Base-by-base conservation (phyloP, 2,888 invertebrate genomes). In the Cataglyphis cursor region DNA sequence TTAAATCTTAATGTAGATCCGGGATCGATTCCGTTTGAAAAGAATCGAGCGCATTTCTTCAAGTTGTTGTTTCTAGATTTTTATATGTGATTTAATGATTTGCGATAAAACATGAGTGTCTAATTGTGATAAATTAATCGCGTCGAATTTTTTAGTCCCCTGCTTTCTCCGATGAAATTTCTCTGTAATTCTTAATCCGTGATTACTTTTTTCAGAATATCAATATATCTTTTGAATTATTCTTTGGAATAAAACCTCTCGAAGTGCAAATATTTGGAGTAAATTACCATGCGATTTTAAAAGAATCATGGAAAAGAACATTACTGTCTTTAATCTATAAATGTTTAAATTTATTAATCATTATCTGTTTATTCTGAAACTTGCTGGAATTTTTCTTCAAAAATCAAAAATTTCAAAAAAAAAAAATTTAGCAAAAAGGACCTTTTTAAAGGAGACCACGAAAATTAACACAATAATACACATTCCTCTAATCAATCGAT, bases 1-100 rank as follows among this genome's bases (percentile, higher is more conserved):
- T 57, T 51, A 38, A 18, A 21, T 78, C 70, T 44, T 57, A 31
- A 78, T 12, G 72, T 59, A 61, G 18, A 80, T 35, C 38, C 59
- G 78, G 18, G 28, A 78, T 78, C 21, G 59, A 70, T 70, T 21
- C 3, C 21, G 3, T 28, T 59, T 5, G 41, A 41, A 59, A 68
- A 4, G 10, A 59, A 35, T 44, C 18, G 59, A 21, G 21, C 44
- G 21, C 31, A n/a, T 31, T 31, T 15, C 31, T 18, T 66, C 41
- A 24, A 51, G 2, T 64, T 44, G 10, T n/a, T 12, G 18, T 18
- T 57, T 31, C 31, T 41, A 3, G n/a, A 35, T 38, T 31, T 3
- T 6, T 6, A 31, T 31, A 2, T 8, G 3, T 21, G 24, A 21
- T 35, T 54, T 18, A 38, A 1, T 38, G 6, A 5, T 35, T 51